Conservation (phyloP, 2,888 invertebrate species). For the Cremastobaeus sp. region DNA sequence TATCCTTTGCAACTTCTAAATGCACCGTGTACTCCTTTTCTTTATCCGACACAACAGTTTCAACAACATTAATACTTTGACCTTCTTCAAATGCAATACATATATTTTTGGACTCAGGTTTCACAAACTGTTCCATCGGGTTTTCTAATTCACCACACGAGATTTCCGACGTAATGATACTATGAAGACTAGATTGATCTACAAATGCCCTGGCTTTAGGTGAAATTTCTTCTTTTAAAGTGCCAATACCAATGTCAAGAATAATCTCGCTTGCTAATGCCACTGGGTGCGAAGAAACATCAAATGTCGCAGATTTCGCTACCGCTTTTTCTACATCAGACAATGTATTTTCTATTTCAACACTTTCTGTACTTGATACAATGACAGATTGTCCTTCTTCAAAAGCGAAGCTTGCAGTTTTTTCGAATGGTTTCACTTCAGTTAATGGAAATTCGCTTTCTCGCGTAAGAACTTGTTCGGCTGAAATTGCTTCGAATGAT, state of each 20-base stretch:
- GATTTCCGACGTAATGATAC: slow-evolving; percentile 78
- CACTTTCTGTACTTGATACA: slow-evolving; percentile 68
- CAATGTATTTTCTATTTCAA: slow-evolving; percentile 69
- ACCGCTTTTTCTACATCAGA: slow-evolving; percentile 69
- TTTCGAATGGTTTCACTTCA: slow-evolving; percentile 79
- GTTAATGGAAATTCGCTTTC: slow-evolving; percentile 71
- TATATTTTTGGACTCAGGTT: slow-evolving; percentile 72
- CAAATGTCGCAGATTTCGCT: slow-evolving; percentile 74
- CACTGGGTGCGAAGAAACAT: slow-evolving; percentile 74
- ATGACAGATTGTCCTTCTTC: slow-evolving; percentile 71
- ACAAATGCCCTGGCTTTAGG: slow-evolving; percentile 79
- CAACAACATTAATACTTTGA: slow-evolving; percentile 80
- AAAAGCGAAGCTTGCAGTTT: slow-evolving; percentile 79
- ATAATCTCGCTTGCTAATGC: slow-evolving; percentile 75
- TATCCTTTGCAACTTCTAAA: slow-evolving; percentile 77
- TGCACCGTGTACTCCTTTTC: slow-evolving; percentile 75
- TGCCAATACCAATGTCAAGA: slow-evolving; percentile 68
- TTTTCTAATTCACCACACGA: slow-evolving; percentile 72
- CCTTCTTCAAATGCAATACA: slow-evolving; percentile 76
- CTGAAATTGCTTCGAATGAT: slow-evolving; percentile 69
- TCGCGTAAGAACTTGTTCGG: slow-evolving; percentile 71
- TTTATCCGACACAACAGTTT: slow-evolving; percentile 79
- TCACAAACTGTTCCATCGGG: slow-evolving; percentile 69
- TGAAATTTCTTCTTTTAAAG: slow-evolving; percentile 75
- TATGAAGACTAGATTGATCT: slow-evolving; percentile 80